Evolutionary conservation across 2,113 vertebrate genomes (phyloP), one percentile per base, ranked within the genome.

Genomic region (Passer domesticus): DNA sequence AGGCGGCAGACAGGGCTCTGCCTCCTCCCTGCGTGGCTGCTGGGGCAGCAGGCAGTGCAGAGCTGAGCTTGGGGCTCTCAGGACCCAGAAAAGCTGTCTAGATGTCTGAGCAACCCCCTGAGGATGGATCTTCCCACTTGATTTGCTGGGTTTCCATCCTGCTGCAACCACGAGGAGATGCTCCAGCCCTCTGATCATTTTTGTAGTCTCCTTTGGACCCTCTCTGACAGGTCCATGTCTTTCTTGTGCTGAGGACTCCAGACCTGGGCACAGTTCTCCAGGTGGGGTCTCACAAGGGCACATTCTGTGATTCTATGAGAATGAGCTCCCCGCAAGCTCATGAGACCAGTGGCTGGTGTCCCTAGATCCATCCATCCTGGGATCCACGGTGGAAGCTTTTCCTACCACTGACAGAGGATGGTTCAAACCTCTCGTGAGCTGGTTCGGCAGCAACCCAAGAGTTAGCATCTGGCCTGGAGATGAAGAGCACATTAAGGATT

Each of bases 21-120:
- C 33, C 84, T 90, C 75, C 44, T 88, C 72, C 67, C 73, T 2
- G 41, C 0, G 0, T 0, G 7, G 77, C 83, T 91, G 39, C 56
- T 59, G 50, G 62, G 47, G 39, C 0, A 3, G 68, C 52, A 64
- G 46, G 50, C 4, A 0, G 44, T 49, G 49, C 1, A 4, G 55
- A 49, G 13, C 24, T 18, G 47, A 28, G 13, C 44, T 4, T 55
- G 63, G 1, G 2, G 73, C 64, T 63, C 55, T 70, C 52, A 7
- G 20, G 31, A 79, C 18, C 44, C 37, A 37, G 19, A 33, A 60
- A 85, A 59, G 69, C 78, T 64, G 24, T n/a, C 0, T 3, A 67
- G 74, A 52, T 21, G 24, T 25, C 84, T 68, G 37, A 93, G n/a
- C 19, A 94, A 84, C 13, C 30, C 56, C 33, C 16, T 28, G 6